Evolutionary conservation across 2,113 vertebrate species (phyloP).

Genomic region (Romanogobio albipinnatus): DNA sequence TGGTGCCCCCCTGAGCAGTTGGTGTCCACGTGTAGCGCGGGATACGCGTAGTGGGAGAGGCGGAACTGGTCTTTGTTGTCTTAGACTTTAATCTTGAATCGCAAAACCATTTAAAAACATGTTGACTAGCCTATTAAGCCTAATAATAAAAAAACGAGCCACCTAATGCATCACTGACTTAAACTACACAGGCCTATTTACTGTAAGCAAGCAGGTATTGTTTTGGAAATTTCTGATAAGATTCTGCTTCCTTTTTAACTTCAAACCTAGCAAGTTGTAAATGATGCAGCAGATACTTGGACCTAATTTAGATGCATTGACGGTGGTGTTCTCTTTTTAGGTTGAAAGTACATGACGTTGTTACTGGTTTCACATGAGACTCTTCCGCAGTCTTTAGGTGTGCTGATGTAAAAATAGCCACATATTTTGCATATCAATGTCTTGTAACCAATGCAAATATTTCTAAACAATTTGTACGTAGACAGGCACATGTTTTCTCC

Average conservation of each 20-base stretch:
- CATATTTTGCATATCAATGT: background rate
- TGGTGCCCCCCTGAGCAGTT: too few species aligned
- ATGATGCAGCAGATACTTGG: background rate
- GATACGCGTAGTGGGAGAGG: too few species aligned
- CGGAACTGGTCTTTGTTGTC: background rate
- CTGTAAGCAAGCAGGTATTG: background rate
- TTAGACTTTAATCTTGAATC: background rate
- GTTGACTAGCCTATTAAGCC: background rate
- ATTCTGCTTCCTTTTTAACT: background rate
- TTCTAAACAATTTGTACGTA: background rate
- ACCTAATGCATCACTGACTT: background rate
- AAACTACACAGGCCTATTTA: background rate
- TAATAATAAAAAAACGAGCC: background rate
- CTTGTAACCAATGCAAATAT: background rate
- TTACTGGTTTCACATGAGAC: slow-evolving; percentile 3
- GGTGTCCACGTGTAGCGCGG: too few species aligned
- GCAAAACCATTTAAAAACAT: background rate
- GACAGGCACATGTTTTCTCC: background rate
- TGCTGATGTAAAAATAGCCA: background rate
- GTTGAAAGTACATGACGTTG: background rate
- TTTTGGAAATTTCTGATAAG: background rate
- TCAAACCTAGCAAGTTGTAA: background rate
- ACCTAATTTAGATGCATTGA: background rate
- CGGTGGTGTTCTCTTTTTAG: background rate
- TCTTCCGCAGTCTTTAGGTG: background rate